Conservation (phyloP, 2,797 vertebrate species). For the Taenioides sp. region DNA sequence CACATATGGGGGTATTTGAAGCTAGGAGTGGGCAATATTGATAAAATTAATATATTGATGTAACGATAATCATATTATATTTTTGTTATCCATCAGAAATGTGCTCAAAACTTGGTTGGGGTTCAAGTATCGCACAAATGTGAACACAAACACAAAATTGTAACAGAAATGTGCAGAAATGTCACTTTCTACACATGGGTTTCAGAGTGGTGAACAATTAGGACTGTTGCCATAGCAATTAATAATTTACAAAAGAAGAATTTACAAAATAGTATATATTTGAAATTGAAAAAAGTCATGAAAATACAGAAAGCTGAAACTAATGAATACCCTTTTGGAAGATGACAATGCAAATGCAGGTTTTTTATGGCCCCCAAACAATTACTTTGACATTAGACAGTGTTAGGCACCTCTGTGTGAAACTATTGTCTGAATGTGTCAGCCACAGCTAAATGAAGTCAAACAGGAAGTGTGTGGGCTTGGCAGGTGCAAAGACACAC, state of each 20-base stretch:
- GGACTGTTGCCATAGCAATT: too few relatives aligned
- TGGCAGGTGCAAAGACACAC: not conserved
- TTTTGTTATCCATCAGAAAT: not conserved
- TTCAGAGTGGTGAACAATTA: too few relatives aligned
- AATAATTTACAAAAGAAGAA: too few relatives aligned
- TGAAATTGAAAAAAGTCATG: too few relatives aligned
- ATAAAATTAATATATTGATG: too few relatives aligned
- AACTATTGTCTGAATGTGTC: not conserved
- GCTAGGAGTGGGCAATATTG: too few relatives aligned
- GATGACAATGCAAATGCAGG: not conserved
- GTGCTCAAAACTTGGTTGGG: not conserved
- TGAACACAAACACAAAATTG: not conserved
- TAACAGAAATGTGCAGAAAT: not conserved
- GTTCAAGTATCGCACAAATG: not conserved
- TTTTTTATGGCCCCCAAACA: not conserved
- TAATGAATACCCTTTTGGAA: not conserved
- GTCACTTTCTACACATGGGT: not conserved
- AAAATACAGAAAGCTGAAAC: too few relatives aligned
- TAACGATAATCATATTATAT: not conserved
- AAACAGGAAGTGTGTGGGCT: constrained; percentile 7
- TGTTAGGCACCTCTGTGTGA: not conserved
- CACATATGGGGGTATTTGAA: not conserved
- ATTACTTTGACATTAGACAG: not conserved
- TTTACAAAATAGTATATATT: too few relatives aligned
- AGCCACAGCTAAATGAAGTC: not conserved